Evolutionary conservation across 2,113 vertebrate species (phyloP), one percentile per base, ranked within the genome.

Genomic region (Oreochromis spilurus): DNA sequence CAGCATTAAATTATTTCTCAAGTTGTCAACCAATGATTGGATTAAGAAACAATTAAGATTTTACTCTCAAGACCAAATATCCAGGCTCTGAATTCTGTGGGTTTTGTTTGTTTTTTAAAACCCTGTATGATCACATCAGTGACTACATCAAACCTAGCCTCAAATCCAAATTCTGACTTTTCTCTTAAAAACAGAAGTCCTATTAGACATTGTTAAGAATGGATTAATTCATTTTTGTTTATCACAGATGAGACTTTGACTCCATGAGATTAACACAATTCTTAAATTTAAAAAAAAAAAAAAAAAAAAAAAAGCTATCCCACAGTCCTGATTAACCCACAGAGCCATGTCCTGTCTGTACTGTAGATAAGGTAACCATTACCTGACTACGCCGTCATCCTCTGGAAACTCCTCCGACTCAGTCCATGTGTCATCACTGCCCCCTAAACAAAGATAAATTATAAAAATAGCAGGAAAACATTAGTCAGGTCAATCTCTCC

Each of bases 381-480:
- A 99, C 98, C 98, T 95, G 88, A 96, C 96, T 2, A 93, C 97
- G 67, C 94, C 93, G 90, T 98, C 98, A n/a, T 99, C 98, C 88
- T 98, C 98, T 0, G 96, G 97, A 85, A 98, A 89, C 65, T 98
- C 98, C 84, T 98, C 98, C 3, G 97, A 90, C 84, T 98, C 97
- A 0, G 97, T 97, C 96, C 97, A 97, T 5, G 97, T 96, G 89
- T 99, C 98, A 8, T 99, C 98, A 79, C 96, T 96, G 84, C 98
- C 98, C 83, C 98, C 98, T 65, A 65, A 65, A 38, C 60, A 13
- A 38, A n/a, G 19, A 62, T 17, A 34, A 65, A 38, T 38, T 2
- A 38, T 38, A 65, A 65, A 65, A 12, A 7, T 24, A 16, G 40
- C 21, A 48, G 13, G 21, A 17, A 75, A 0, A 10, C 38, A 29